phyloP scores from a whole-genome alignment of 1,140 invertebrate species.

The fruit fly (Drosophila melanogaster) region DNA sequence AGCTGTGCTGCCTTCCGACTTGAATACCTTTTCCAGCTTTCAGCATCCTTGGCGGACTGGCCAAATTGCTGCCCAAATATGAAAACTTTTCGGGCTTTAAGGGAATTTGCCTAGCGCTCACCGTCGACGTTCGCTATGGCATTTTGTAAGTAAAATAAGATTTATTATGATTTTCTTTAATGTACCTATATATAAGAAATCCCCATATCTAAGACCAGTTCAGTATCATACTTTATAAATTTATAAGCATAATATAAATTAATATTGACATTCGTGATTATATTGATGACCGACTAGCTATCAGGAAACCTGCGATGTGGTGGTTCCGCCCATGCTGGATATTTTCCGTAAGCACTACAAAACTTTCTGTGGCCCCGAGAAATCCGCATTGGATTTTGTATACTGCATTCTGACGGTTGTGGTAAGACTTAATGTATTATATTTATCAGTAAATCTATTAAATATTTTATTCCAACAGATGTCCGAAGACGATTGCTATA shows the following conservation, averaged over 20 bases:
- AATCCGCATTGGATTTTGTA: conserved; percentile 45
- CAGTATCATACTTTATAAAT: no score
- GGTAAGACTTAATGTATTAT: conserved; percentile 2
- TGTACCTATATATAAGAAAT: no score
- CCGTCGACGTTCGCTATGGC: conserved; percentile 45
- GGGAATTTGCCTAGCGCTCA: conserved; percentile 32
- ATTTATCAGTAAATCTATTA: not conserved
- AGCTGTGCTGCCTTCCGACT: no score
- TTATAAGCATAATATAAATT: no score
- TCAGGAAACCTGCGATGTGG: conserved; percentile 21
- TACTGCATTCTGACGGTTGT: conserved; percentile 27
- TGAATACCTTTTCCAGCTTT: conserved; percentile 14
- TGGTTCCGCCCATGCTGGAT: conserved; percentile 52
- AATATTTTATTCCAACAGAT: conserved; percentile 24
- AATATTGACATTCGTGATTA: no score
- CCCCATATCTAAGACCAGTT: no score
- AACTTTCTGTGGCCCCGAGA: conserved; percentile 35
- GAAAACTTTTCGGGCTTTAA: conserved; percentile 9
- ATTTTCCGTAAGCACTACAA: conserved; percentile 42
- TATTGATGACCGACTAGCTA: conserved; percentile 19
- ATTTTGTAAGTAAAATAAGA: conserved; percentile 44
- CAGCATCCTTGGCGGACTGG: conserved; percentile 44
- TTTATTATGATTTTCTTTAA: no score
- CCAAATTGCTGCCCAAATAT: conserved; percentile 32
- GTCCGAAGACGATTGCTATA: conserved; percentile 4